These are phyloP conservation scores for Apodemus sylvaticus DNA, from an alignment of 2,113 vertebrate species.

Conservation along the genomic window DNA sequence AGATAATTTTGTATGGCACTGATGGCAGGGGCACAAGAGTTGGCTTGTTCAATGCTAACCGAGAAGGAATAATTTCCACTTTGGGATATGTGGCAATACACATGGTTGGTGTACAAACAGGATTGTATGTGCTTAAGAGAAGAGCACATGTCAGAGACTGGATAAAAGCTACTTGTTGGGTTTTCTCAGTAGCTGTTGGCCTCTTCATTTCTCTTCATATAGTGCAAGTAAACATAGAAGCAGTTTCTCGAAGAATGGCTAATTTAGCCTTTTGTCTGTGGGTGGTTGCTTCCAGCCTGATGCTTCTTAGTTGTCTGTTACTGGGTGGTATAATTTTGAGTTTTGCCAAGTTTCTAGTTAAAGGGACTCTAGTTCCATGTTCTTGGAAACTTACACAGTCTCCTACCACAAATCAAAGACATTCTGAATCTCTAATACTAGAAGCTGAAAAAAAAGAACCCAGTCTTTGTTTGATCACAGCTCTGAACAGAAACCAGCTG, in stretches of 20 bases:
- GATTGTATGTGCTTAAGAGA: conserved; percentile 87
- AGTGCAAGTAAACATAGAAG: conserved; percentile 86
- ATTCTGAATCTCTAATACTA: background rate
- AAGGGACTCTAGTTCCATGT: conserved; percentile 85
- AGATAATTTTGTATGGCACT: conserved; percentile 89
- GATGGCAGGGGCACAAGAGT: conserved; percentile 85
- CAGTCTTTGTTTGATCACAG: conserved; percentile 89
- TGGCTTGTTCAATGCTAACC: conserved; percentile 93
- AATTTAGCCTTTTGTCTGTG: conserved; percentile 94
- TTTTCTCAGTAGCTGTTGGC: conserved; percentile 79
- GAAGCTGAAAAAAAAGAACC: conserved; percentile 42
- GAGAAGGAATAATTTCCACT: conserved; percentile 93
- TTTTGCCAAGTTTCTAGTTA: conserved; percentile 88
- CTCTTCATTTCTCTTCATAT: conserved; percentile 83
- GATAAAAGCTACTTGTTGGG: conserved; percentile 79
- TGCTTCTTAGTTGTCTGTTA: conserved; percentile 87
- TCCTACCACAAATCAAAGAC: background rate
- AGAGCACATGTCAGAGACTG: conserved; percentile 87
- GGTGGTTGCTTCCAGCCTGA: conserved; percentile 90
- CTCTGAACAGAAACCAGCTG: conserved; percentile 95
- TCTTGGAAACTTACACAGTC: conserved; percentile 86
- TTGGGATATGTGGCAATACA: conserved; percentile 93
- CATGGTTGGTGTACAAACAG: conserved; percentile 94
- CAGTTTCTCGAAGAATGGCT: conserved; percentile 93
- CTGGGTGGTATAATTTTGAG: conserved; percentile 87